Conservation (phyloP, 2,888 invertebrate species). For the Ophion ventricosus region DNA sequence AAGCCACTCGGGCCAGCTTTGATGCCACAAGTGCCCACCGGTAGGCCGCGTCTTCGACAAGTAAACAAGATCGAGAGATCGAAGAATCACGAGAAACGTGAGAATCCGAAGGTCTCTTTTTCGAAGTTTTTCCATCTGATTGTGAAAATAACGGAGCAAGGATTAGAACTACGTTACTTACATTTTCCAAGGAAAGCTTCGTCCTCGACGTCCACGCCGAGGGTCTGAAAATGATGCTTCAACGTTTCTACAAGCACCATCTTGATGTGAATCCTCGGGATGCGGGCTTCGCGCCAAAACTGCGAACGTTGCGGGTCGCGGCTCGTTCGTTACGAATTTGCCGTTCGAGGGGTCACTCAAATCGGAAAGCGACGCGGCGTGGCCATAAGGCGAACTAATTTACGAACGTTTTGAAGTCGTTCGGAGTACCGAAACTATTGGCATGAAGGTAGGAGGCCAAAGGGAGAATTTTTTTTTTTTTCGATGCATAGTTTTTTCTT, state of each 20-base stretch:
- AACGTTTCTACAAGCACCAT: conserved; percentile 77
- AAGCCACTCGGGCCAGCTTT: background rate
- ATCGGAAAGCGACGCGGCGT: conserved; percentile 2
- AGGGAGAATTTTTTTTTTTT: no score
- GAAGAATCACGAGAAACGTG: background rate
- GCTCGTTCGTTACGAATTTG: background rate
- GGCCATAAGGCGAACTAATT: conserved; percentile 13
- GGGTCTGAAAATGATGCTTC: conserved; percentile 71
- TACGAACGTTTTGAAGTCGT: background rate
- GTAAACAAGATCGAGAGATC: background rate
- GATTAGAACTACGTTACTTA: conserved; percentile 71
- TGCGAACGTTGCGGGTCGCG: conserved; percentile 49
- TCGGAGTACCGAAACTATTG: no score
- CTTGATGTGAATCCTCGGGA: conserved; percentile 64
- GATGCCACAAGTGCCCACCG: background rate
- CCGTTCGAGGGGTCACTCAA: background rate
- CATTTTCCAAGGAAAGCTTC: conserved; percentile 76
- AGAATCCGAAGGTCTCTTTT: background rate
- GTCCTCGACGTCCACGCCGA: conserved; percentile 72
- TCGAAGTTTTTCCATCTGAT: background rate
- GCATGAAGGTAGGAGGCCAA: no score
- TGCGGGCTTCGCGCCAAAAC: conserved; percentile 77
- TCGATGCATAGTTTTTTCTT: no score
- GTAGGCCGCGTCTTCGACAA: background rate
- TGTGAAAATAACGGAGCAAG: background rate